phyloP scores from a whole-genome alignment of 2,113 vertebrate genomes.

The Octodon degus region DNA sequence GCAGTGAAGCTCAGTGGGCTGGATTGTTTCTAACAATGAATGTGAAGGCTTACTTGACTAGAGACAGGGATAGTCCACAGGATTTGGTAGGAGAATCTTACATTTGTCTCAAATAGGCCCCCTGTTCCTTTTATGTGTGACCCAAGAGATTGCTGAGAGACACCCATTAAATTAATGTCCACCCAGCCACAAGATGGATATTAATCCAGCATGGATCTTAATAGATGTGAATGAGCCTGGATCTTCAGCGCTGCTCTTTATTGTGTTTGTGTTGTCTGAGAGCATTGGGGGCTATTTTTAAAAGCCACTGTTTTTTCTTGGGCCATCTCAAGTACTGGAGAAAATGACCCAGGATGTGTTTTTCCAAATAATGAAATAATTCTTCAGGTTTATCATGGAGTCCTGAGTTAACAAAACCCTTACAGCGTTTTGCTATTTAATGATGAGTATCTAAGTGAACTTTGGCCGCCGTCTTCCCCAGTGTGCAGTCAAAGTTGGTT shows the following conservation, averaged over 20 bases:
- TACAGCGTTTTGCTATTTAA: slow-evolving; percentile 16
- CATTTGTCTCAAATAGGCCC: background rate
- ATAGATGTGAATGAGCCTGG: background rate
- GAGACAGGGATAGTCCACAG: background rate
- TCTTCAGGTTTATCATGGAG: background rate
- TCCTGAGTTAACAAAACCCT: background rate
- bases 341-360: background rate
- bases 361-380: background rate
- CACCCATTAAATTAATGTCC: background rate
- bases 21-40: background rate
- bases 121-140: background rate
- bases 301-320: background rate
- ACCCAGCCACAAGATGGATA: background rate
- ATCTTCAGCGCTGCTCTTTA: background rate
- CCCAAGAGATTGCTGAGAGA: background rate
- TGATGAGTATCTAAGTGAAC: background rate
- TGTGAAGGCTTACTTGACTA: too few relatives aligned
- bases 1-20: background rate
- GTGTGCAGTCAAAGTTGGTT: background rate
- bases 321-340: background rate
- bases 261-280: background rate
- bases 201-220: background rate
- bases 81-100: background rate
- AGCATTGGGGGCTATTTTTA: background rate
- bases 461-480: background rate